phyloP scores from a whole-genome alignment of 2,888 invertebrate species.

The Drosophila dives region DNA sequence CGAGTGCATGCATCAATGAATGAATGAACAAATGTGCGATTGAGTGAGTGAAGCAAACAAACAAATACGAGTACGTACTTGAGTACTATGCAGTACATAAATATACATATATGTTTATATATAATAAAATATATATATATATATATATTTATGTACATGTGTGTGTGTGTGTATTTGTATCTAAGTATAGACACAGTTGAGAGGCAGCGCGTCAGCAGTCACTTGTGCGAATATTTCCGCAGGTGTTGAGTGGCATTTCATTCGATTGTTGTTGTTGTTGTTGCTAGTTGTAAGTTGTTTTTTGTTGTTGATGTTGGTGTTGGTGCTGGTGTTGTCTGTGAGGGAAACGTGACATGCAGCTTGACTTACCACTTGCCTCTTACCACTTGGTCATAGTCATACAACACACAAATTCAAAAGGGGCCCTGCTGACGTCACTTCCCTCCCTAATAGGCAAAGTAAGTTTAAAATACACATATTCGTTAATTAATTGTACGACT shows the following conservation, averaged over 20 bases:
- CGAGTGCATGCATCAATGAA: constrained; percentile 58
- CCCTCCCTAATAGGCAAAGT: constrained; percentile 9
- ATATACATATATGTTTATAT: neutral
- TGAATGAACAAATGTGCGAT: constrained; percentile 58
- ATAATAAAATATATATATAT: neutral
- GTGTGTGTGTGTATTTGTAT: constrained; percentile 13
- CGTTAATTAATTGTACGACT: constrained; percentile 26
- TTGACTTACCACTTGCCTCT: constrained; percentile 67
- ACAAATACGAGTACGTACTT: constrained; percentile 28
- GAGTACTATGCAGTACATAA: constrained; percentile 14
- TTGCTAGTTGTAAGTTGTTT: constrained; percentile 2
- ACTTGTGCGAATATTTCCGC: constrained; percentile 75
- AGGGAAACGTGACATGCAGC: constrained; percentile 77
- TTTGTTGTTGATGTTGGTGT: constrained; percentile 30
- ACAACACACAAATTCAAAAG: constrained; percentile 51
- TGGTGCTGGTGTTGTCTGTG: constrained; percentile 52
- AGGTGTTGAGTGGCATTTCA: constrained; percentile 79
- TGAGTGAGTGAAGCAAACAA: constrained; percentile 36
- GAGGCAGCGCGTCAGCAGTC: constrained; percentile 63
- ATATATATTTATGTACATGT: constrained; percentile 4
- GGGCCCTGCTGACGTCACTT: constrained; percentile 59
- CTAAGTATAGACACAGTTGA: constrained; percentile 40
- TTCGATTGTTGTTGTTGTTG: constrained; percentile 59
- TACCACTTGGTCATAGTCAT: constrained; percentile 17
- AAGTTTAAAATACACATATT: constrained; percentile 7